Conservation (phyloP, 1,140 invertebrate genomes). For the Sarcophaga peregrina region DNA sequence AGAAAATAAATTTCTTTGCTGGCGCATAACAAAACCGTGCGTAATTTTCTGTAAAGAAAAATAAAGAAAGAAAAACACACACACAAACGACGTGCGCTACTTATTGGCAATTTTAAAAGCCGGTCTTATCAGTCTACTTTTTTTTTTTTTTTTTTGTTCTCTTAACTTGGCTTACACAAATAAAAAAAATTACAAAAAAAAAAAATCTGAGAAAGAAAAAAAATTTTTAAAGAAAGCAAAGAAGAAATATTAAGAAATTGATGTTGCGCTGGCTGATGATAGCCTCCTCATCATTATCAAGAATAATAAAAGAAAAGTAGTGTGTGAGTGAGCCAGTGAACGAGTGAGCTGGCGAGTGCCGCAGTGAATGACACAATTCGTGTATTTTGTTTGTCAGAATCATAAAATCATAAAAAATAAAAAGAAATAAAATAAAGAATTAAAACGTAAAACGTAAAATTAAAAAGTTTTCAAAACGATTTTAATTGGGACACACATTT, state of each 20-base stretch:
- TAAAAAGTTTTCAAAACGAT: too few species aligned
- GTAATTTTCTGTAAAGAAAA: background rate
- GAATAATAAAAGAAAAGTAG: slow-evolving; percentile 2
- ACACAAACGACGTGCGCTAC: slow-evolving; percentile 20
- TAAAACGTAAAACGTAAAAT: background rate
- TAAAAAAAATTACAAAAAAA: background rate
- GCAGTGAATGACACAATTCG: background rate
- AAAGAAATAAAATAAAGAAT: background rate
- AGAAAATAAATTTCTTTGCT: background rate
- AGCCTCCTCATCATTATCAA: too few species aligned
- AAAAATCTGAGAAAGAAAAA: background rate
- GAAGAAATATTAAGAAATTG: slow-evolving; percentile 5
- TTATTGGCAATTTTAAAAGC: background rate
- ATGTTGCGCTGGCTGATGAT: background rate
- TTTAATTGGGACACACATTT: too few species aligned
- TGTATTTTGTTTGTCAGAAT: background rate
- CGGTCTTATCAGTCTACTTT: slow-evolving; percentile 23
- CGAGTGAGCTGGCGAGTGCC: too few species aligned
- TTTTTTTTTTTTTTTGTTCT: background rate
- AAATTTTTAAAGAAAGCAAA: background rate
- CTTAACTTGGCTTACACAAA: background rate
- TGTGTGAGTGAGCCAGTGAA: background rate
- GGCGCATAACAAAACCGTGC: background rate
- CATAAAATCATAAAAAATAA: background rate
- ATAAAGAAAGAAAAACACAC: too few species aligned